Conservation (phyloP, 2,888 invertebrate genomes). For the Thelaira solivaga region DNA sequence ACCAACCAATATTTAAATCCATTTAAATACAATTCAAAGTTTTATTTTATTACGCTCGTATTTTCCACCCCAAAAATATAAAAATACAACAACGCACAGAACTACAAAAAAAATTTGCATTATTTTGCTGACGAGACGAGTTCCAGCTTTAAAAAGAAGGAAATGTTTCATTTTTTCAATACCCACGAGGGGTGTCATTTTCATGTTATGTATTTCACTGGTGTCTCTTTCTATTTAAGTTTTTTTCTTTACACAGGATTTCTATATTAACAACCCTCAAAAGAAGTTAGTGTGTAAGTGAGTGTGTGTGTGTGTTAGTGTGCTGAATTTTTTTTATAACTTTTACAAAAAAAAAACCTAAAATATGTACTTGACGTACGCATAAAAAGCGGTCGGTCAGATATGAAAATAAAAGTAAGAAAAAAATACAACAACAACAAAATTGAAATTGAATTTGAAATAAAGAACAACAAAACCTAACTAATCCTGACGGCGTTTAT, state of each 20-base stretch:
- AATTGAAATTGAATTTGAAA: too few relatives aligned
- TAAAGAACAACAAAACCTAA: conserved; percentile 22
- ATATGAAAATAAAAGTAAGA: conserved; percentile 10
- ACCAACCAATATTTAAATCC: conserved; percentile 13
- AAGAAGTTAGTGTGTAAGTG: conserved; percentile 10
- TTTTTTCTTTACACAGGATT: neutral
- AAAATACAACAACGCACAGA: neutral
- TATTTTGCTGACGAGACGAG: conserved; percentile 59
- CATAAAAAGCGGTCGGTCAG: conserved; percentile 53
- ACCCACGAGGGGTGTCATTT: conserved; percentile 40
- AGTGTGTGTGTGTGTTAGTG: conserved; percentile 23
- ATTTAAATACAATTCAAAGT: conserved; percentile 29
- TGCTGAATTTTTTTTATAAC: conserved; percentile 45
- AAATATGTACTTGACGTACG: conserved; percentile 42
- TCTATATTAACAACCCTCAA: conserved; percentile 49
- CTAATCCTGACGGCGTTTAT: conserved; percentile 18
- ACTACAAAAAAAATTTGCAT: conserved; percentile 54
- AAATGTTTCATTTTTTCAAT: conserved; percentile 2
- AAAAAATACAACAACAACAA: conserved; percentile 8
- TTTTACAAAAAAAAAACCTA: conserved; percentile 1
- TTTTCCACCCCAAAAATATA: conserved; percentile 42
- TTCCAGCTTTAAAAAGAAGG: conserved; percentile 21
- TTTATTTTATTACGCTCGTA: neutral
- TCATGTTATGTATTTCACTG: neutral
- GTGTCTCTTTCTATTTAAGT: conserved; percentile 5